phyloP scores from a whole-genome alignment of 2,888 invertebrate species.

The Cyclophora albipunctata region DNA sequence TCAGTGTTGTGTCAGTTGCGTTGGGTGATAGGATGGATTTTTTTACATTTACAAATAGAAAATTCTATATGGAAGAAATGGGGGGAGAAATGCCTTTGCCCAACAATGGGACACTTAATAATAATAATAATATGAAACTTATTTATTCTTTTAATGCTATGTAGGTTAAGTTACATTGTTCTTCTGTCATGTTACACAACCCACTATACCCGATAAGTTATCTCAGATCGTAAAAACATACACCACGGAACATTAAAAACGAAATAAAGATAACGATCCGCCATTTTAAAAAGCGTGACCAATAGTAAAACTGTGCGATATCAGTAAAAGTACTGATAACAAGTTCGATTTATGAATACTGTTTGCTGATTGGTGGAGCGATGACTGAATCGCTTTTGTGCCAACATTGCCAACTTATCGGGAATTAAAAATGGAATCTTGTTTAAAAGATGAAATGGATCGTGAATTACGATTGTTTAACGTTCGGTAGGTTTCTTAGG shows the following conservation, averaged over 20 bases:
- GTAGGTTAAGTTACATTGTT: no score
- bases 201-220: slow-evolving; percentile 38
- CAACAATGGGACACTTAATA: no score
- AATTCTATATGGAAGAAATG: no score
- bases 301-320: slow-evolving; percentile 52
- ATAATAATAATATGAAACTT: no score
- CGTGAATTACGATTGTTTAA: slow-evolving; percentile 30
- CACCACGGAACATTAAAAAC: slow-evolving; percentile 48
- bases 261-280: slow-evolving; percentile 47
- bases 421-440: slow-evolving; percentile 52
- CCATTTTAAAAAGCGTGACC: slow-evolving; percentile 66
- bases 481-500: slow-evolving; percentile 16
- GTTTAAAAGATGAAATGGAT: slow-evolving; percentile 46
- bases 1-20: no score
- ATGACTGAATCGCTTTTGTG: slow-evolving; percentile 28
- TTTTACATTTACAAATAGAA: no score
- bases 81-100: no score
- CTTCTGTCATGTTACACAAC: neutral
- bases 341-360: slow-evolving; percentile 58
- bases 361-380: slow-evolving; percentile 47
- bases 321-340: slow-evolving; percentile 58
- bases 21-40: no score
- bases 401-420: slow-evolving; percentile 30
- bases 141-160: no score
- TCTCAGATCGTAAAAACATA: slow-evolving; percentile 46